These are phyloP conservation scores for Harlomillsia oculata DNA, from an alignment of 1,140 invertebrate genomes.

Conservation along the genomic window DNA sequence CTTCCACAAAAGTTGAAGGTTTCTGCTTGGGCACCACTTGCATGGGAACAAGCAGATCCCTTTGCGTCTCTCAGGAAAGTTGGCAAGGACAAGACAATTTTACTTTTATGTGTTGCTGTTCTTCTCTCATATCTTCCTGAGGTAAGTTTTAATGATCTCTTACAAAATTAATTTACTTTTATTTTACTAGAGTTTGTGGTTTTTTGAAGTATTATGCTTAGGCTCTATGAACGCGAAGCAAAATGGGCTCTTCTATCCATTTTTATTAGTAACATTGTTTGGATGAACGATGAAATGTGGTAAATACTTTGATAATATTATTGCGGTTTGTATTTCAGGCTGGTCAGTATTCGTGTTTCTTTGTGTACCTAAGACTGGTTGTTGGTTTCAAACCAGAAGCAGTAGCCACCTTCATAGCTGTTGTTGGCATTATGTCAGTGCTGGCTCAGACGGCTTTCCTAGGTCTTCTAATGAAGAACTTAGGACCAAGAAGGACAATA, in stretches of 20 bases:
- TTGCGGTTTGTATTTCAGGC: conserved; percentile 42
- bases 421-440: conserved; percentile 56
- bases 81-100: conserved; percentile 87
- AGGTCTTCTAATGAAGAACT: conserved; percentile 69
- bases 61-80: conserved; percentile 88
- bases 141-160: too few relatives aligned
- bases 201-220: neutral
- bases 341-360: conserved; percentile 98
- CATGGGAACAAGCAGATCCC: conserved; percentile 79
- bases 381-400: conserved; percentile 91
- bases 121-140: conserved; percentile 98
- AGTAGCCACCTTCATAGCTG: conserved; percentile 93
- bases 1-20: conserved; percentile 84
- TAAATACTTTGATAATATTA: neutral
- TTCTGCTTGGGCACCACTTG: conserved; percentile 68
- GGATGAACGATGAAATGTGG: neutral
- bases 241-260: too few relatives aligned
- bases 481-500: conserved; percentile 94
- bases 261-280: neutral
- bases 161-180: conserved; percentile 7
- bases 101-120: conserved; percentile 93
- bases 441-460: conserved; percentile 66
- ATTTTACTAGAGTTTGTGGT: conserved; percentile 1
- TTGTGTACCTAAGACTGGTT: conserved; percentile 96
- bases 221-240: too few relatives aligned